phyloP scores from a whole-genome alignment of 2,797 vertebrate genomes.

The Rhynchonycteris naso region DNA sequence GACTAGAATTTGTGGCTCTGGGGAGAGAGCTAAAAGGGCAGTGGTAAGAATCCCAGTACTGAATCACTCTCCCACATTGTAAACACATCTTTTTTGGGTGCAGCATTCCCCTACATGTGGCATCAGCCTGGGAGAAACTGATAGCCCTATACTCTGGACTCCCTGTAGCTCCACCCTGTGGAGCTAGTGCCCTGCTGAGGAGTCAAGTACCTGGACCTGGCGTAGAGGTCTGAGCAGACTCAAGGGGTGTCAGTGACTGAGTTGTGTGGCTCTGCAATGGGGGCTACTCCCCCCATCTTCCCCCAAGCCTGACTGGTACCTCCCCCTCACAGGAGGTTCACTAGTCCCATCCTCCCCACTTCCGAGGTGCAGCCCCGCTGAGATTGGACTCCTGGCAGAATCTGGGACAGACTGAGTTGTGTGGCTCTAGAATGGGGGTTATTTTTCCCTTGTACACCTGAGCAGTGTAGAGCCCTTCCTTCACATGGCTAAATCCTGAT shows the following conservation, averaged over 20 bases:
- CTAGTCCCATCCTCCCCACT: not conserved
- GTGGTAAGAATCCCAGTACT: not conserved
- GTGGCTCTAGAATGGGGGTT: not conserved
- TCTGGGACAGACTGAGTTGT: not conserved
- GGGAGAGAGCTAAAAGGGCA: not conserved
- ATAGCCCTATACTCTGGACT: not conserved
- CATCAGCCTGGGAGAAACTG: not conserved
- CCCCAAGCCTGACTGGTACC: not conserved
- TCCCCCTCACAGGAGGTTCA: not conserved
- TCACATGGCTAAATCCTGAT: not conserved
- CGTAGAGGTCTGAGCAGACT: not conserved
- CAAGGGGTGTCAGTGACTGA: not conserved
- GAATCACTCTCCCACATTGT: not conserved
- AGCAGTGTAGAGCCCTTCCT: not conserved
- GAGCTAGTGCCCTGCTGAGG: not conserved
- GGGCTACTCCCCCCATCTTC: not conserved
- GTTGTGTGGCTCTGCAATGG: not conserved
- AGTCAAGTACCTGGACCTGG: not conserved
- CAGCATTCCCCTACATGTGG: not conserved
- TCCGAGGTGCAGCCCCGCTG: not conserved
- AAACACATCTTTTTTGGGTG: not conserved
- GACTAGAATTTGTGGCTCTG: not conserved
- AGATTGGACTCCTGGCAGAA: not conserved
- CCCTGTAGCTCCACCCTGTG: not conserved
- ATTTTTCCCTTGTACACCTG: not conserved